Percentiles rank a stretch among this genome's conserved stretches.
Conservation (phyloP, 2,797 vertebrate genomes). For the Lutjanus argentimaculatus region DNA sequence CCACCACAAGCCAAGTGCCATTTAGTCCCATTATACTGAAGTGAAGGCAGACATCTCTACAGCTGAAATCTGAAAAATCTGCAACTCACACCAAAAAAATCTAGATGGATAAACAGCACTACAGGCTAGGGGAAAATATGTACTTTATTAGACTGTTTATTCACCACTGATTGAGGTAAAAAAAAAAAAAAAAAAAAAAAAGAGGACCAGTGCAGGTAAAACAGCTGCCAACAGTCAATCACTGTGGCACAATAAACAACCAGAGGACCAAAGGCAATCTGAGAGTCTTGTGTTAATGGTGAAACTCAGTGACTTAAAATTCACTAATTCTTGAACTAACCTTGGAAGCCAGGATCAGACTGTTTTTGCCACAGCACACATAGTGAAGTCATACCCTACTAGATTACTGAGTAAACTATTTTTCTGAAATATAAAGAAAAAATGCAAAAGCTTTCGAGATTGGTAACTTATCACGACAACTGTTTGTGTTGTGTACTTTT, state of each 20-base stretch:
- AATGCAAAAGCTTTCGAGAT: neutral
- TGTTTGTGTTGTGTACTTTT: neutral
- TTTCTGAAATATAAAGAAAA: neutral
- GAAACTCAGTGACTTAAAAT: slow-evolving; percentile 36
- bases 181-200: neutral
- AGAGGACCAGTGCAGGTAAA: neutral
- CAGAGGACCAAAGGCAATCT: neutral
- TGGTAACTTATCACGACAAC: neutral
- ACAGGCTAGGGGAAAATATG: too few relatives aligned
- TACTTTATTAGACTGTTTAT: neutral
- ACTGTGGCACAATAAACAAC: neutral
- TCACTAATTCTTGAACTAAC: slow-evolving; percentile 28
- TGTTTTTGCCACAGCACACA: slow-evolving; percentile 24
- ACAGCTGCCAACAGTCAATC: neutral
- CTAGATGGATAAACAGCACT: too few relatives aligned
- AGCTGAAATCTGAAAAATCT: too few relatives aligned
- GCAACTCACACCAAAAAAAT: too few relatives aligned
- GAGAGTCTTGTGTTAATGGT: slow-evolving; percentile 18
- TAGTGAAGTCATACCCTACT: neutral
- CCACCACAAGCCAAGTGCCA: too few relatives aligned
- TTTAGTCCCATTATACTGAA: too few relatives aligned
- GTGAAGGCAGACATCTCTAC: too few relatives aligned
- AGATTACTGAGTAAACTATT: neutral
- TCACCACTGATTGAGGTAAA: neutral
- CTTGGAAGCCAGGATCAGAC: slow-evolving; percentile 26